phyloP scores from a whole-genome alignment of 2,888 invertebrate genomes.

The Rhodophaea formosa region DNA sequence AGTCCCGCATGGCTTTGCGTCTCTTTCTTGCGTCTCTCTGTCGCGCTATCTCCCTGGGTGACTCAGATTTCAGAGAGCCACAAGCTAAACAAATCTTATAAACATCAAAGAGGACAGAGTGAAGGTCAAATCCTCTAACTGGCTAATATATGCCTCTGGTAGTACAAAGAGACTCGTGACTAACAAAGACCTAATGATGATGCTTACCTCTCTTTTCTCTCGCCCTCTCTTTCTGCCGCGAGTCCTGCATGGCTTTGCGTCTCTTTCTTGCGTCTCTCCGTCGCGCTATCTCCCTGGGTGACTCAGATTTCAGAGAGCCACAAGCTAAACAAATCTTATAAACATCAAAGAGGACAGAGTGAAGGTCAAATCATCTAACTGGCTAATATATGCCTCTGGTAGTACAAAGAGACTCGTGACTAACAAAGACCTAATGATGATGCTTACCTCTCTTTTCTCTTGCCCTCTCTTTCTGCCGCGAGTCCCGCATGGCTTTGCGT shows the following conservation, averaged over 20 bases:
- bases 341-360: too few species aligned
- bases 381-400: not conserved
- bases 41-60: constrained; percentile 53
- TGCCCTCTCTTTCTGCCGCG: constrained; percentile 37
- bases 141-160: too few species aligned
- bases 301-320: constrained; percentile 47
- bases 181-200: too few species aligned
- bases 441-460: constrained; percentile 30
- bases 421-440: too few species aligned
- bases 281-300: constrained; percentile 54
- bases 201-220: constrained; percentile 30
- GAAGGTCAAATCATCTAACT: too few species aligned
- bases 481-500: constrained; percentile 40
- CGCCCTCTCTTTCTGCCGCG: constrained; percentile 38
- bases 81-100: too few species aligned
- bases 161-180: too few species aligned
- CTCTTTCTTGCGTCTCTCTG: constrained; percentile 55
- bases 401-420: too few species aligned
- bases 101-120: too few species aligned
- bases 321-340: too few species aligned
- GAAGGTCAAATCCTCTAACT: too few species aligned
- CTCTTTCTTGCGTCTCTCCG: constrained; percentile 51
- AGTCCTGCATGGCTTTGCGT: constrained; percentile 40
- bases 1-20: constrained; percentile 39
- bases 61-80: constrained; percentile 21